These are phyloP conservation scores for Sisor rabdophorus DNA, from an alignment of 2,113 vertebrate genomes.

Conservation along the genomic window DNA sequence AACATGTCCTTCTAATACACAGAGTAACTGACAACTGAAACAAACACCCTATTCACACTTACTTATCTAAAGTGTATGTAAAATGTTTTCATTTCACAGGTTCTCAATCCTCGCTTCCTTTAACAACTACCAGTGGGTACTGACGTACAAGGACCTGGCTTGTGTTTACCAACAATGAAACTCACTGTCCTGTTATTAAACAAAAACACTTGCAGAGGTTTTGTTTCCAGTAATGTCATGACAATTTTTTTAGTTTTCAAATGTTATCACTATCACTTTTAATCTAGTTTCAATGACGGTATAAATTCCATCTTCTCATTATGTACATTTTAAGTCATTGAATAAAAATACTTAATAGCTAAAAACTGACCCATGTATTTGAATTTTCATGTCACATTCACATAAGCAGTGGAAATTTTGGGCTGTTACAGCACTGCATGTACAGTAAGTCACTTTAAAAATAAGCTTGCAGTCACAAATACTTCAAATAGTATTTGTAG, in stretches of 20 bases:
- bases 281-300: not conserved
- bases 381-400: not conserved
- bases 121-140: constrained; percentile 1
- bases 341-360: not conserved
- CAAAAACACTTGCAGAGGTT: not conserved
- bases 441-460: not conserved
- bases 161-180: constrained; percentile 44
- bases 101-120: constrained; percentile 12
- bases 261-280: not conserved
- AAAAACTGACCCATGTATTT: not conserved
- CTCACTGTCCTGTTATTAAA: constrained; percentile 12
- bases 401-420: constrained; percentile 12
- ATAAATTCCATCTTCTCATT: not conserved
- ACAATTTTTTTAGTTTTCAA: not conserved
- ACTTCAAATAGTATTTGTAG: not conserved
- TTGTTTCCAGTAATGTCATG: not conserved
- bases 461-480: not conserved
- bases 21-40: not conserved
- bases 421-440: constrained; percentile 1
- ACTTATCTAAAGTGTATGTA: not conserved
- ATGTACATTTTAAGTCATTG: not conserved
- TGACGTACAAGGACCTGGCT: not conserved
- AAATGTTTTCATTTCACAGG: constrained; percentile 24
- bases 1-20: too few relatives aligned
- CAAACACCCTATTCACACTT: not conserved